Evolutionary conservation across 2,797 vertebrate species (phyloP).

Genomic region (Alectoris magna): DNA sequence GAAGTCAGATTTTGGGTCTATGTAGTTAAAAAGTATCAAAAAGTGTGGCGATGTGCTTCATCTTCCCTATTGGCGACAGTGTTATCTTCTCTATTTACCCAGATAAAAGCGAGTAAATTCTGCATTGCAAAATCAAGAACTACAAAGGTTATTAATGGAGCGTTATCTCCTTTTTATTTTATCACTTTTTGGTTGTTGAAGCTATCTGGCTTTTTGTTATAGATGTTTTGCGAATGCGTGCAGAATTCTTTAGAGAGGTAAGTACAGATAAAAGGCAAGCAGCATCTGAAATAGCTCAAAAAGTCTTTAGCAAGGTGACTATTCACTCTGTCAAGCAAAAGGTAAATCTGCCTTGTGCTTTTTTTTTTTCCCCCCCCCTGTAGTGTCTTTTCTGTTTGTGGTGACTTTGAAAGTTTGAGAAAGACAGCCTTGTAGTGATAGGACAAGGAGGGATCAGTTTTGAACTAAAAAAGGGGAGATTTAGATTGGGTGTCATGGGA

Average conservation of each 20-base stretch:
- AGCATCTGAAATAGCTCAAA: constrained; percentile 1
- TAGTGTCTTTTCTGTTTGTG: background rate
- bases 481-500: background rate
- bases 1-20: background rate
- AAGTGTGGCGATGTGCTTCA: background rate
- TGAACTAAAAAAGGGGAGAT: background rate
- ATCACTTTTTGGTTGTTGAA: constrained; percentile 13
- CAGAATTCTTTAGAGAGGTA: background rate
- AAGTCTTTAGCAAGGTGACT: constrained; percentile 26
- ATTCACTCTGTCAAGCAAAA: constrained; percentile 33
- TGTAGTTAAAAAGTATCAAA: background rate
- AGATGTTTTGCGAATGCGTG: constrained; percentile 3
- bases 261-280: background rate
- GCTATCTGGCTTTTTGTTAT: constrained; percentile 27
- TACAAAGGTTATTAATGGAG: background rate
- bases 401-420: background rate
- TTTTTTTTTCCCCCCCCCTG: no score
- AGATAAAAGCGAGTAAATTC: constrained; percentile 55
- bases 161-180: constrained; percentile 48
- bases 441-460: background rate
- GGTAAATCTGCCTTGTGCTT: background rate
- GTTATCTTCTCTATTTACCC: constrained; percentile 46
- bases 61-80: background rate
- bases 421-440: background rate
- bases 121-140: constrained; percentile 48